Evolutionary conservation across 2,113 vertebrate species (phyloP), one percentile per base, ranked within the genome.

Genomic region (Ifrita kowaldi): DNA sequence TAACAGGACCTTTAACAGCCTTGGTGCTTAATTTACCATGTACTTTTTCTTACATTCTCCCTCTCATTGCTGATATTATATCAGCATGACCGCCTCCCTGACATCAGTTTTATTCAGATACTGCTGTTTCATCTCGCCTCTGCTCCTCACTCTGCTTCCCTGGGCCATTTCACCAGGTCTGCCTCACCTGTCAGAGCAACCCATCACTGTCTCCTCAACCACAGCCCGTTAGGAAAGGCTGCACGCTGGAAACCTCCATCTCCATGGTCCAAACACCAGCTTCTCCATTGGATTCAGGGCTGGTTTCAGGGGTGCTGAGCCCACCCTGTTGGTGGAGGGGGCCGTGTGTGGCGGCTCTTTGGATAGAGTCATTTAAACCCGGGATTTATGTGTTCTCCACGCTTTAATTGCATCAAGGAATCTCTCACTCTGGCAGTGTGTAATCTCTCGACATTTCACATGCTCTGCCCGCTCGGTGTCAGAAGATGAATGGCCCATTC

Each of bases 1-100:
- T 97, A 97, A 96, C 95, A 46, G 78, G 95, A 93, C 93, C 87
- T 97, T 95, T 97, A 96, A 96, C 94, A 97, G 94, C 92, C 94
- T 93, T 46, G 37, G 89, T 97, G 97, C 93, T 97, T 96, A 97
- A 97, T 97, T 97, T 97, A 96, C 95, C 97, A 95, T 96, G 94
- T 77, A 89, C 78, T 94, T 96, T 97, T 91, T 84, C 94, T 96
- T 94, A 89, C 52, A 8, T 90, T 96, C 94, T 70, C 89, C 71
- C 84, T 84, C 92, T 94, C 92, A 77, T 94, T 97, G 92, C 91
- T 91, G 94, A 75, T 87, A 95, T 96, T 96, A 77, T 96, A 84
- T 97, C 92, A 95, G 96, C 96, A 90, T 95, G 97, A 95, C 42
- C 9, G 37, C 96, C 90, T 94, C 87, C 80, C 93, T 84, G 95